Percentiles rank a stretch among this genome's conserved stretches.
phyloP scores from a whole-genome alignment of 2,888 invertebrate species.

The Troides helena region DNA sequence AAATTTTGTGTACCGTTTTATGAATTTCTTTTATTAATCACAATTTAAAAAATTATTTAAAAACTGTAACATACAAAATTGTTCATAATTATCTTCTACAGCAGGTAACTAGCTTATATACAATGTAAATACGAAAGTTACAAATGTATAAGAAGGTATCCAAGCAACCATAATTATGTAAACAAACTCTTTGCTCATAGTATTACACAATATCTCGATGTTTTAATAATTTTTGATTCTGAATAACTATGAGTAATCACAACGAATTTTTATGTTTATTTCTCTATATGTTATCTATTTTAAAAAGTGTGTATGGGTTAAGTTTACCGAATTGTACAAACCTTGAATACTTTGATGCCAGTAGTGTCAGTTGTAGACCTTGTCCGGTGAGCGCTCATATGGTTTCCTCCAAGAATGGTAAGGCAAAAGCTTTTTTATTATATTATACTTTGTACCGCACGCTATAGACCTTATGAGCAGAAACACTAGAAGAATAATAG shows the following conservation, averaged over 20 bases:
- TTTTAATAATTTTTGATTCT: background rate
- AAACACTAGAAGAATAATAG: too few relatives aligned
- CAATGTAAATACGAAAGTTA: background rate
- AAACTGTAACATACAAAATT: too few relatives aligned
- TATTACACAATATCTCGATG: background rate
- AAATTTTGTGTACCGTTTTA: too few relatives aligned
- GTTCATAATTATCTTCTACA: background rate
- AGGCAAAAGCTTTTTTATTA: slow-evolving; percentile 35
- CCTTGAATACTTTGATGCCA: slow-evolving; percentile 58
- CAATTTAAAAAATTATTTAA: too few relatives aligned
- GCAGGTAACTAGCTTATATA: background rate
- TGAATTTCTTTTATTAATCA: too few relatives aligned
- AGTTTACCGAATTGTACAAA: slow-evolving; percentile 51
- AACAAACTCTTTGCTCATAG: slow-evolving; percentile 7
- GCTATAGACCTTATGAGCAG: too few relatives aligned
- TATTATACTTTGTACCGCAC: background rate
- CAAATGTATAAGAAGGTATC: slow-evolving; percentile 2
- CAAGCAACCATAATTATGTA: slow-evolving; percentile 19
- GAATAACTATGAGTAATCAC: background rate
- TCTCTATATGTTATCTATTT: background rate
- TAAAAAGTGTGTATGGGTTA: slow-evolving; percentile 35
- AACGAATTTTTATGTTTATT: background rate
- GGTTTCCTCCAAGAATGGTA: slow-evolving; percentile 60
- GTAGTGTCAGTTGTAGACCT: slow-evolving; percentile 49
- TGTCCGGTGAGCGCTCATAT: slow-evolving; percentile 62